These are phyloP conservation scores for Scrobipalpa atriplicella DNA, from an alignment of 2,888 invertebrate genomes.

Conservation along the genomic window DNA sequence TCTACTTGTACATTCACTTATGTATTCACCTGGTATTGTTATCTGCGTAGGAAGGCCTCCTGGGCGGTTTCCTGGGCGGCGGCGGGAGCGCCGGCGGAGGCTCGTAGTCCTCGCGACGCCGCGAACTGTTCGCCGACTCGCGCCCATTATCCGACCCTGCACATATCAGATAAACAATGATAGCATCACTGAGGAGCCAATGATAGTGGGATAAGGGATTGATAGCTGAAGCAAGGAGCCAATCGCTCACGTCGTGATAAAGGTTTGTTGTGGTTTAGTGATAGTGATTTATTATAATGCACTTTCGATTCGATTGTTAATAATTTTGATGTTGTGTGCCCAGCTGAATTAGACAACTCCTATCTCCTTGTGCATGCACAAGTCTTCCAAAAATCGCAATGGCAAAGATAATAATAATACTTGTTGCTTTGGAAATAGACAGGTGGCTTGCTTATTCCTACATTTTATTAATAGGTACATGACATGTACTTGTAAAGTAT, in stretches of 20 bases:
- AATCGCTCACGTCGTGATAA: neutral
- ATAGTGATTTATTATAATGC: constrained; percentile 23
- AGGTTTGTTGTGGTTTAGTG: neutral
- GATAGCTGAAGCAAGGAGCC: constrained; percentile 20
- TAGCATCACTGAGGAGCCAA: constrained; percentile 18
- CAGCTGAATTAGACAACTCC: neutral
- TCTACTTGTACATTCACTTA: too few species aligned
- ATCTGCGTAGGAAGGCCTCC: constrained; percentile 54
- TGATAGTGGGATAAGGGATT: neutral
- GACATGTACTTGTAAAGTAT: too few species aligned
- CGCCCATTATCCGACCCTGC: constrained; percentile 64
- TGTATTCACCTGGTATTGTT: constrained; percentile 59
- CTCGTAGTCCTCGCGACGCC: constrained; percentile 65
- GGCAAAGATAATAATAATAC: too few species aligned
- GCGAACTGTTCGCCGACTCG: constrained; percentile 60
- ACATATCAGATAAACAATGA: constrained; percentile 37
- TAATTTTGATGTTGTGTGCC: too few species aligned
- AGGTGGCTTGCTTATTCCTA: too few species aligned
- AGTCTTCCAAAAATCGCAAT: too few species aligned
- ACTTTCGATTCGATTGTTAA: neutral
- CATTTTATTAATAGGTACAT: too few species aligned
- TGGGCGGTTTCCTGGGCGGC: constrained; percentile 69
- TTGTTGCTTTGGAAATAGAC: too few species aligned
- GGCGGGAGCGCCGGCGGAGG: constrained; percentile 74
- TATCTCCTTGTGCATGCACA: too few species aligned